Percentiles rank a stretch among this genome's conserved stretches.
phyloP scores from a whole-genome alignment of 2,888 invertebrate species.

The Drosophila nigritarsus region DNA sequence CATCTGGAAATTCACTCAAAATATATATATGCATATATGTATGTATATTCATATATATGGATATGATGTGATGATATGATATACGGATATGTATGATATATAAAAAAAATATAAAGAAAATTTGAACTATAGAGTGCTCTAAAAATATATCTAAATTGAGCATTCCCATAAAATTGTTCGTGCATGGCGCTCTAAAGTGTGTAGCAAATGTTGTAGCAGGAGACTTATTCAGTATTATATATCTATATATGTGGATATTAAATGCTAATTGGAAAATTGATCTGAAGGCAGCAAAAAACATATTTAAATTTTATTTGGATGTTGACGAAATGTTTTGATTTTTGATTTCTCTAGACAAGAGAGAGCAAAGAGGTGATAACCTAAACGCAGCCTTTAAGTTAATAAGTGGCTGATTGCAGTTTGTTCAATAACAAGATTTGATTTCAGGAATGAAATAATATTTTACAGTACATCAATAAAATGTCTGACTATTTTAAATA shows the following conservation, averaged over 20 bases:
- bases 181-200: slow-evolving; percentile 33
- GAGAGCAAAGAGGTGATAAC: neutral
- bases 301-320: too few relatives aligned
- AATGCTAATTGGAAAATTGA: too few relatives aligned
- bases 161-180: slow-evolving; percentile 59
- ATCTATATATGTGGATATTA: neutral
- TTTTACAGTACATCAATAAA: too few relatives aligned
- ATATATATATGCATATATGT: neutral
- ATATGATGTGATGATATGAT: neutral
- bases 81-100: neutral
- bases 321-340: too few relatives aligned
- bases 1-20: neutral
- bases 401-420: too few relatives aligned
- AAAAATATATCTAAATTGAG: neutral
- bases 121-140: neutral
- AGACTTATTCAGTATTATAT: neutral
- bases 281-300: too few relatives aligned
- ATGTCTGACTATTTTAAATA: too few relatives aligned
- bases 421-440: too few relatives aligned
- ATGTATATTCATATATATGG: neutral
- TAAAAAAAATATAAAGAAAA: neutral
- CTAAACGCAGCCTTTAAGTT: neutral
- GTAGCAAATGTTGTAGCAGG: neutral
- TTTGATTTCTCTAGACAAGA: neutral
- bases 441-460: too few relatives aligned